phyloP scores from a whole-genome alignment of 2,797 vertebrate species.

The Acanthurus tractus region DNA sequence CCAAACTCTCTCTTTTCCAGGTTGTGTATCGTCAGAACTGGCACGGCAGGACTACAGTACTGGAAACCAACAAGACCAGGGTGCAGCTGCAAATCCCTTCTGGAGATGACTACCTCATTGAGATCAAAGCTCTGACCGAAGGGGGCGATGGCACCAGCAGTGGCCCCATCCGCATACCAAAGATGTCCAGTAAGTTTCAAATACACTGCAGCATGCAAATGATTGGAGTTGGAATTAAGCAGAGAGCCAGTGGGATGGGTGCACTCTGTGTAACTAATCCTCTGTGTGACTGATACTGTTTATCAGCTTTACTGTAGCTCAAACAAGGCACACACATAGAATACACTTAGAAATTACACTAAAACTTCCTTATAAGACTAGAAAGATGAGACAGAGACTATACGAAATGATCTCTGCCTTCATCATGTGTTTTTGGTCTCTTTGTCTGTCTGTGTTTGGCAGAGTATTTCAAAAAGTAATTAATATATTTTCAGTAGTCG shows the following conservation, averaged over 20 bases:
- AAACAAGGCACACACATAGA: slow-evolving; percentile 41
- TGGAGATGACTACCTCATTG: slow-evolving; percentile 91
- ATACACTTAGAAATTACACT: slow-evolving; percentile 27
- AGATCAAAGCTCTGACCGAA: slow-evolving; percentile 90
- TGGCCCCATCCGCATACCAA: slow-evolving; percentile 91
- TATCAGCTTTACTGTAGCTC: slow-evolving; percentile 47
- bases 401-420: background rate
- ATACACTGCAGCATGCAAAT: slow-evolving; percentile 45
- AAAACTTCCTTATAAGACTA: background rate
- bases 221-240: slow-evolving; percentile 46
- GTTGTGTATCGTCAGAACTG: slow-evolving; percentile 92
- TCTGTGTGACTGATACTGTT: slow-evolving; percentile 57
- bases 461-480: background rate
- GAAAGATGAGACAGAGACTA: background rate
- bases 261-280: slow-evolving; percentile 61
- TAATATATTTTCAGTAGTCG: background rate
- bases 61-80: slow-evolving; percentile 92
- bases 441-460: background rate
- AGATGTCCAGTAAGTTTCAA: slow-evolving; percentile 89
- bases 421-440: background rate
- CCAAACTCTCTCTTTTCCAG: slow-evolving; percentile 65
- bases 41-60: slow-evolving; percentile 84
- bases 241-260: slow-evolving; percentile 40
- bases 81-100: slow-evolving; percentile 89
- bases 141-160: slow-evolving; percentile 93